phyloP scores from a whole-genome alignment of 2,113 vertebrate genomes.

The Mirounga angustirostris region DNA sequence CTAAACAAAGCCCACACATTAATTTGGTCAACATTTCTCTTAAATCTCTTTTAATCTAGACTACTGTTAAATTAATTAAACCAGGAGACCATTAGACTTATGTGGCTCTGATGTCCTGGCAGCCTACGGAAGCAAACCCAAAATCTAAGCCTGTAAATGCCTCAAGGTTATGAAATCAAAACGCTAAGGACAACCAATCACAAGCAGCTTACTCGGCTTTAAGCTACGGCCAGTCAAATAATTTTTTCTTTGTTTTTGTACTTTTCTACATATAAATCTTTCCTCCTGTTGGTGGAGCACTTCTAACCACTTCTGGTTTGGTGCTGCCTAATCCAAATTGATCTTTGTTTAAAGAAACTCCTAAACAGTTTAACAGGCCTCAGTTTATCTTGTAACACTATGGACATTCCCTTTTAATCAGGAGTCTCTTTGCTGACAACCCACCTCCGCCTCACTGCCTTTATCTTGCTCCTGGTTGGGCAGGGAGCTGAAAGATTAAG shows the following conservation, averaged over 20 bases:
- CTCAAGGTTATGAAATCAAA: background rate
- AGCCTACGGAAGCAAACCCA: background rate
- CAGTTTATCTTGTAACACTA: background rate
- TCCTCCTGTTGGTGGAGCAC: no score
- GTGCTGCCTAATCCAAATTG: background rate
- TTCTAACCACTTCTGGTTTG: background rate
- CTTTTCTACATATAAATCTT: background rate
- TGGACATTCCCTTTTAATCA: background rate
- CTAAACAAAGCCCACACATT: background rate
- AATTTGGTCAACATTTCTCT: background rate
- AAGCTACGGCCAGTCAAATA: background rate
- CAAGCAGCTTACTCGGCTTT: background rate
- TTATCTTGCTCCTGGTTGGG: background rate
- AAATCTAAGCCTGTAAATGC: background rate
- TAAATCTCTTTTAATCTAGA: conserved; percentile 25
- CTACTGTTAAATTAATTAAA: conserved; percentile 6
- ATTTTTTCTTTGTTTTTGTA: background rate
- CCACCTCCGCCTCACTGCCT: background rate
- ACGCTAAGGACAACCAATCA: background rate
- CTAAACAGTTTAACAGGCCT: background rate
- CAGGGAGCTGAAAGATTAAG: background rate
- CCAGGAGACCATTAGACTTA: background rate
- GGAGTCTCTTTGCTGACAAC: background rate
- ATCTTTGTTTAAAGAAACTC: background rate
- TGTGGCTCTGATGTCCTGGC: background rate